Evolutionary conservation across 2,113 vertebrate species (phyloP).

Genomic region (Petaurus breviceps): DNA sequence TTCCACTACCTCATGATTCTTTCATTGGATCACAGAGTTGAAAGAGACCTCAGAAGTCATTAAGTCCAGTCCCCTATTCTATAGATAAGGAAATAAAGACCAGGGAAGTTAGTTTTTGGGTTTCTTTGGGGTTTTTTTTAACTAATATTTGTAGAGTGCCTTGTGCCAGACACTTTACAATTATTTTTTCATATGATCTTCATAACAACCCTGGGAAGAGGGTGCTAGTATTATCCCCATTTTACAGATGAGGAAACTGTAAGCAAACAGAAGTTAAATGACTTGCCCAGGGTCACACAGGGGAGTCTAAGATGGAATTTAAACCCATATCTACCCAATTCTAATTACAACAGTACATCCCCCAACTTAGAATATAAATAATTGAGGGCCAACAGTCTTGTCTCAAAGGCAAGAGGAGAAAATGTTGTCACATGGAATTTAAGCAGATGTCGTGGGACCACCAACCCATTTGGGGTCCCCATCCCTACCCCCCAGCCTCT

Average conservation of each 20-base stretch:
- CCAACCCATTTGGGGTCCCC: background rate
- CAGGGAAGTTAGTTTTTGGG: background rate
- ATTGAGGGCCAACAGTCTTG: background rate
- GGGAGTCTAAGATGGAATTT: background rate
- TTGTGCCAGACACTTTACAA: background rate
- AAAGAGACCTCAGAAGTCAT: background rate
- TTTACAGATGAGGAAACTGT: background rate
- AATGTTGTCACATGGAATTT: background rate
- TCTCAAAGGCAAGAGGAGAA: background rate
- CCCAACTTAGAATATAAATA: background rate
- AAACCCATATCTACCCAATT: background rate
- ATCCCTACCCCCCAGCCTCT: background rate
- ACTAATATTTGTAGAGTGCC: background rate
- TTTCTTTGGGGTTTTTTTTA: background rate
- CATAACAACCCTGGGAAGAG: background rate
- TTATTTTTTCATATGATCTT: background rate
- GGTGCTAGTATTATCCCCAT: background rate
- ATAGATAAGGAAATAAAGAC: background rate
- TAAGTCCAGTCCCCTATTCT: background rate
- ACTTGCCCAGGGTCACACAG: background rate
- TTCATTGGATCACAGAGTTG: background rate
- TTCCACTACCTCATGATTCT: background rate
- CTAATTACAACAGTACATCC: background rate
- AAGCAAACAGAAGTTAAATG: background rate
- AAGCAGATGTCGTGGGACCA: background rate